Evolutionary conservation across 1,140 invertebrate species (phyloP).

Genomic region (Plutomurus gul): DNA sequence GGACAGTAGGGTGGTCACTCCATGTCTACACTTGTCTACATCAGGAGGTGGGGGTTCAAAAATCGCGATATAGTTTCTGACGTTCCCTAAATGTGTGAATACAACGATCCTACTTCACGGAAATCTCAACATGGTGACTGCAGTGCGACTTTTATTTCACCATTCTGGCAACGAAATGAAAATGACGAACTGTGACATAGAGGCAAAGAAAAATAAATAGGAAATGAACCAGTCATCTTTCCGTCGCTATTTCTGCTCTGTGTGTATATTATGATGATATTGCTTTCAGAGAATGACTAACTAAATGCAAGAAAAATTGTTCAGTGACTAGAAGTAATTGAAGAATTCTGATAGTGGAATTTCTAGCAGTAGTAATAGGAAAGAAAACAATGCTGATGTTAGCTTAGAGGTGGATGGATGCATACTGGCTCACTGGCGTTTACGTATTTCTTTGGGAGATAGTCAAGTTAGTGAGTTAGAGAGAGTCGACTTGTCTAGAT

Average conservation of each 20-base stretch:
- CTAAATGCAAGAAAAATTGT: constrained; percentile 16
- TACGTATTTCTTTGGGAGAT: neutral
- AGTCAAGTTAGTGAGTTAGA: neutral
- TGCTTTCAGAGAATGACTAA: neutral
- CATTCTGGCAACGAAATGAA: neutral
- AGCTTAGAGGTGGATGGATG: no score
- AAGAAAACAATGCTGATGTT: neutral
- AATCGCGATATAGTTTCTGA: no score
- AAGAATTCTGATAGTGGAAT: constrained; percentile 9
- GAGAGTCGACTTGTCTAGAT: constrained; percentile 25
- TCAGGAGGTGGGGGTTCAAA: no score
- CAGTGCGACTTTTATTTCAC: no score
- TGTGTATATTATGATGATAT: neutral
- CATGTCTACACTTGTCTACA: no score
- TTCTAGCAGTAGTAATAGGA: neutral
- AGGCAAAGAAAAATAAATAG: neutral
- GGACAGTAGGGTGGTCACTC: no score
- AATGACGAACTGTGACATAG: neutral
- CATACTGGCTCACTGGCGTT: no score
- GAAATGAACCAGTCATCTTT: neutral
- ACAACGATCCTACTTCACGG: no score
- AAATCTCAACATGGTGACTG: no score
- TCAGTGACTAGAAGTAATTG: neutral
- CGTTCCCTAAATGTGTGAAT: no score
- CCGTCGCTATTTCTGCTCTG: neutral